These are phyloP conservation scores for Brachypalpus laphriformis DNA, from an alignment of 2,888 invertebrate genomes.

Conservation along the genomic window DNA sequence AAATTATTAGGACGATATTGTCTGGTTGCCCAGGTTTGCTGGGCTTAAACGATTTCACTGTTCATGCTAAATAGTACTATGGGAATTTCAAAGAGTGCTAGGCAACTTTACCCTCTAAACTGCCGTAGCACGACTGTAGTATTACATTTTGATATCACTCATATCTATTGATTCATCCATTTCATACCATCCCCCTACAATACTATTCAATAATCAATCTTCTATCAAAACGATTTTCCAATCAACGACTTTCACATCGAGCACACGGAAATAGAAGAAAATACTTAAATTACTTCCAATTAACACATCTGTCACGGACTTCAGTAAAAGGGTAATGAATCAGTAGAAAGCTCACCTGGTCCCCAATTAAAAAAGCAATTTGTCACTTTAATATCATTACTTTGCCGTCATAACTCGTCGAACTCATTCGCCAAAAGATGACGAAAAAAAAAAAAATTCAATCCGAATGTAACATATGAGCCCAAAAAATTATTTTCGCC, in stretches of 20 bases:
- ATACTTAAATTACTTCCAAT: slow-evolving; percentile 64
- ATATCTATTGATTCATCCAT: no score
- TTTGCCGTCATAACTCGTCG: slow-evolving; percentile 52
- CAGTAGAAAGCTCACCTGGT: slow-evolving; percentile 64
- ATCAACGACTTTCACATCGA: slow-evolving; percentile 29
- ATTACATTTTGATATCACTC: no score
- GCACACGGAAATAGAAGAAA: slow-evolving; percentile 59
- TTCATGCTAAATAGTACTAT: no score
- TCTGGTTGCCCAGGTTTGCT: no score
- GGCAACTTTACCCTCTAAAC: no score
- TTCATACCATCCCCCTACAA: background rate
- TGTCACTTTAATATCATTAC: slow-evolving; percentile 71
- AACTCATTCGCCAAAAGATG: slow-evolving; percentile 6
- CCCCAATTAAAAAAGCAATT: slow-evolving; percentile 73
- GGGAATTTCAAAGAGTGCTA: no score
- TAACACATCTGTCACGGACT: slow-evolving; percentile 58
- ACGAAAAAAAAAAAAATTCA: slow-evolving; percentile 23
- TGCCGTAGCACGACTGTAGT: no score
- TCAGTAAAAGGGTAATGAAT: slow-evolving; percentile 50
- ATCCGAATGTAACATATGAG: slow-evolving; percentile 67
- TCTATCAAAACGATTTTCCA: slow-evolving; percentile 43
- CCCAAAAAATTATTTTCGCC: slow-evolving; percentile 51
- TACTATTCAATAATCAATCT: background rate
- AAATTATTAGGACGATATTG: no score
- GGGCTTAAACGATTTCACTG: no score